phyloP scores from a whole-genome alignment of 1,140 invertebrate species.

The Drosophila mayri region DNA sequence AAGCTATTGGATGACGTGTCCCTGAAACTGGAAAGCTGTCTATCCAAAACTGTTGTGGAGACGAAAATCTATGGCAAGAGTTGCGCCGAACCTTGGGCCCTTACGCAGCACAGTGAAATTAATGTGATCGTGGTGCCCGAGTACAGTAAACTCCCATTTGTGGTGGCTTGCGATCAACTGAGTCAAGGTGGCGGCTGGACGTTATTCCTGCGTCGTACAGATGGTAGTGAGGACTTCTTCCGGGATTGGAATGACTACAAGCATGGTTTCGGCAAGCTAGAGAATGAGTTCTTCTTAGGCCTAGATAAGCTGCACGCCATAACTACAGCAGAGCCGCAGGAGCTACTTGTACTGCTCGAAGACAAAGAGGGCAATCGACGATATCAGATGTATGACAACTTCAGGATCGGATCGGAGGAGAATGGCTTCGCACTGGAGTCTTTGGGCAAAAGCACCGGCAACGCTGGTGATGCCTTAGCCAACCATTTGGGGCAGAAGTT shows the following conservation, averaged over 20 bases:
- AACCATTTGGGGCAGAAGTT: no score
- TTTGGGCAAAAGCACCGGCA: no score
- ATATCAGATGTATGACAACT: no score
- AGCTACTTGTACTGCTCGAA: no score
- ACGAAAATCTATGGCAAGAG: conserved; percentile 24
- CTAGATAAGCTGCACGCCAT: no score
- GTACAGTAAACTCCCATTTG: conserved; percentile 41
- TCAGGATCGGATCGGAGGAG: no score
- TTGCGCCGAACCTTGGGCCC: conserved; percentile 26
- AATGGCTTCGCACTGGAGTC: no score
- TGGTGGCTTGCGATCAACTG: conserved; percentile 38
- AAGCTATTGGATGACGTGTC: conserved; percentile 6
- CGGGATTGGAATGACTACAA: conserved; percentile 88
- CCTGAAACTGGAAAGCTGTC: conserved; percentile 18
- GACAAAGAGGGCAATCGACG: no score
- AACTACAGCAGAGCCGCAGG: no score
- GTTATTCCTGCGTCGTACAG: conserved; percentile 86
- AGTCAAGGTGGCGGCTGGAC: conserved; percentile 49
- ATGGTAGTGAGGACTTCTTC: conserved; percentile 88
- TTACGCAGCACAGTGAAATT: conserved; percentile 37
- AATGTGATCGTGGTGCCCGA: conserved; percentile 27
- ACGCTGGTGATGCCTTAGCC: no score
- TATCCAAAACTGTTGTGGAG: conserved; percentile 6
- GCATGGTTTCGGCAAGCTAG: no score
- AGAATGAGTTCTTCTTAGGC: no score